Evolutionary conservation across 2,797 vertebrate species (phyloP).

Genomic region (Eleutherodactylus coqui): DNA sequence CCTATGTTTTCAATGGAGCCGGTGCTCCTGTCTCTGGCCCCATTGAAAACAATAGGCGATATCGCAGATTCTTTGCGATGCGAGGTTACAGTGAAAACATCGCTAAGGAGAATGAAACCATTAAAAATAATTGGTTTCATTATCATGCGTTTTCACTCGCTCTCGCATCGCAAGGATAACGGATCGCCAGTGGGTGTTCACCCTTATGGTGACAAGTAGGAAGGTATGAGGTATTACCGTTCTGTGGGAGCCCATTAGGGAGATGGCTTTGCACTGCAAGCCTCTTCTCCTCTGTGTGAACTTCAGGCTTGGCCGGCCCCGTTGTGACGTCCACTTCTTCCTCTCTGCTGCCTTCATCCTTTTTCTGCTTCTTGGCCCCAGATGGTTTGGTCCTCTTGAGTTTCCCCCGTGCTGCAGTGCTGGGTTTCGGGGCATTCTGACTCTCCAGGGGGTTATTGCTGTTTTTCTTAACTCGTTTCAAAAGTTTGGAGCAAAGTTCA

Average conservation of each 20-base stretch:
- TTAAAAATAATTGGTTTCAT: too few relatives aligned
- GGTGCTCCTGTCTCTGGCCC: too few relatives aligned
- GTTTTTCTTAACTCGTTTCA: constrained; percentile 82
- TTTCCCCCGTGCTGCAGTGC: constrained; percentile 61
- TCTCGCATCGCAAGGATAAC: too few relatives aligned
- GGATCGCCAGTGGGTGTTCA: too few relatives aligned
- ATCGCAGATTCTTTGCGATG: too few relatives aligned
- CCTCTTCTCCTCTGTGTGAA: neutral
- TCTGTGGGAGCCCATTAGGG: neutral
- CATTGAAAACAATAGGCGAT: too few relatives aligned
- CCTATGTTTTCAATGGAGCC: too few relatives aligned
- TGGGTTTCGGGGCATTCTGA: constrained; percentile 61
- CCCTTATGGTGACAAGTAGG: too few relatives aligned
- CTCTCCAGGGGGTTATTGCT: constrained; percentile 63
- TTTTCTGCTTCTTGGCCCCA: constrained; percentile 58
- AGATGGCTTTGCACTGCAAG: neutral
- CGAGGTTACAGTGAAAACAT: too few relatives aligned
- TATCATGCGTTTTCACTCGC: too few relatives aligned
- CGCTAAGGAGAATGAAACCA: too few relatives aligned
- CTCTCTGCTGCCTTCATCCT: constrained; percentile 65
- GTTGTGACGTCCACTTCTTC: neutral
- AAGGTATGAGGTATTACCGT: too few relatives aligned
- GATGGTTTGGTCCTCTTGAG: constrained; percentile 65
- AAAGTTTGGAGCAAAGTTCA: constrained; percentile 82
- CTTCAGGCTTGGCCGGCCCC: constrained; percentile 6